These are phyloP conservation scores for Aphaenogaster floridana DNA, from an alignment of 1,140 invertebrate genomes.

Conservation along the genomic window DNA sequence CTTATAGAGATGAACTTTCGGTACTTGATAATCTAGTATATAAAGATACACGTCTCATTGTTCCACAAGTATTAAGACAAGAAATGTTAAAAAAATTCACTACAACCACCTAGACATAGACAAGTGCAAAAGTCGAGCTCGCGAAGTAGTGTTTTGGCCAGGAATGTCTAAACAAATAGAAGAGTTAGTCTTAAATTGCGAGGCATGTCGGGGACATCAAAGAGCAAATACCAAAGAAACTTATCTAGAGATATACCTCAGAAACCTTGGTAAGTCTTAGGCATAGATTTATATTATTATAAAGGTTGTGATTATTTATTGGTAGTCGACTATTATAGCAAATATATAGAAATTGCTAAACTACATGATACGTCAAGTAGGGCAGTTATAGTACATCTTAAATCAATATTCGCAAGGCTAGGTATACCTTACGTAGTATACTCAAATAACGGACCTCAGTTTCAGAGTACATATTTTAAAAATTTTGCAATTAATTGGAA, in stretches of 20 bases:
- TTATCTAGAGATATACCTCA: not conserved
- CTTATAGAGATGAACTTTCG: not conserved
- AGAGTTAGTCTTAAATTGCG: not conserved
- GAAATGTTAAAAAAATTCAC: not conserved
- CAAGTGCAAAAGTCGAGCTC: not conserved
- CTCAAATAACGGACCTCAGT: not conserved
- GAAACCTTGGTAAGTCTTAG: not conserved
- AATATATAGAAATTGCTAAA: not conserved
- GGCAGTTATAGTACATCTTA: not conserved
- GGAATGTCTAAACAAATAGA: not conserved
- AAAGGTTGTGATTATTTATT: not conserved
- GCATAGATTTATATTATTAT: not conserved
- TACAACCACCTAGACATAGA: not conserved
- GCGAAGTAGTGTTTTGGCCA: not conserved
- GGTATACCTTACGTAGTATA: not conserved
- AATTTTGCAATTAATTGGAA: not conserved
- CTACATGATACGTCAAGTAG: not conserved
- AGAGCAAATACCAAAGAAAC: not conserved
- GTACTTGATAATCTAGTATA: not conserved
- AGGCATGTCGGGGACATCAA: not conserved
- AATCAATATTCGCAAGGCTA: not conserved
- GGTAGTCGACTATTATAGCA: not conserved
- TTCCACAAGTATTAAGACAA: not conserved
- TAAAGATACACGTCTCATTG: not conserved
- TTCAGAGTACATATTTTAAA: not conserved